Base-by-base conservation (phyloP, 2,888 invertebrate genomes). In the Diaphora mendica region DNA sequence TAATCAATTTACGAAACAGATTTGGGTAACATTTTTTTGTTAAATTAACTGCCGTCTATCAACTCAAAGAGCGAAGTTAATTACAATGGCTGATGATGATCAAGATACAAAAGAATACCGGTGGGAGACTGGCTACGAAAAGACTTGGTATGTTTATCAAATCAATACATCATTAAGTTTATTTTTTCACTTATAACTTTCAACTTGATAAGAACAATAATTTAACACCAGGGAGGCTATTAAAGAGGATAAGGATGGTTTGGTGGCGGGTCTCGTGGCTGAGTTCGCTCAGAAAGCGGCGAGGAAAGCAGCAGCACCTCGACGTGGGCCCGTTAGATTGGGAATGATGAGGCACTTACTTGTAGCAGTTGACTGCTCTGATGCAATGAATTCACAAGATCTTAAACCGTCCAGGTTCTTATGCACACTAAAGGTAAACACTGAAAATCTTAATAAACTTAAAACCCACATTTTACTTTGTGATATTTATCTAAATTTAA, bases 331-430 rank as follows among this genome's bases (percentile, higher is more conserved):
- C 79, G 97, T 98, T 65, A 97, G 99, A 74, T 96, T 99, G 51
- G 99, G 99, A 59, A 99, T 99, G 99, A 99, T 99, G 99, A 96
- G 99, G 68, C 99, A 99, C 93, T 92, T 99, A 73, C 98, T 97
- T 88, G 93, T 99, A 4, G 97, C 99, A 35, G 93, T 99, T 5
- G 99, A 99, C 92, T 98, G 98, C 90, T 99, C 99, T 0, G 98
- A 98, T 87, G 97, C 99, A 2, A 99, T 99, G 99, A 97, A 97
- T 62, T 98, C 98, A 84, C 99, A 99, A 88, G 99, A 99, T 94
- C 96, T 99, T 68, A 99, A 99, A 93, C 99, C 99, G 0, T 98
- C 98, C 7, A 95, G 99, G 80, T 97, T 99, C 79, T 89, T 98
- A 7, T 98, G 99, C 87, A 97, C 98, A 8, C 90, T 98, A 4